phyloP scores from a whole-genome alignment of 2,888 invertebrate species.

The Macrosiphum euphorbiae region DNA sequence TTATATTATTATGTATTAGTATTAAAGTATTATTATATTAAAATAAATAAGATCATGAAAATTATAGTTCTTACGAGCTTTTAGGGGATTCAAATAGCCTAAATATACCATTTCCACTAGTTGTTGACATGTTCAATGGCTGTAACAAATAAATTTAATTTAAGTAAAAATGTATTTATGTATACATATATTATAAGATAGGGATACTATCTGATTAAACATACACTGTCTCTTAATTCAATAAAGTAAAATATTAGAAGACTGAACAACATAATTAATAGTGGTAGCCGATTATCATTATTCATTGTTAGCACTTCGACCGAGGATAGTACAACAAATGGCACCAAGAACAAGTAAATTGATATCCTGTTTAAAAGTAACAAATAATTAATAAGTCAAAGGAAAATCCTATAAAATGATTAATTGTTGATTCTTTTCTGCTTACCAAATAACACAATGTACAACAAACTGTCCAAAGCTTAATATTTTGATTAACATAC shows the following conservation, averaged over 20 bases:
- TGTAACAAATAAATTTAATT: constrained; percentile 16
- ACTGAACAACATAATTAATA: constrained; percentile 42
- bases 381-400: not conserved
- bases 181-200: not conserved
- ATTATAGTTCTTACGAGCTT: constrained; percentile 35
- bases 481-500: constrained; percentile 45
- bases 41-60: not conserved
- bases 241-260: constrained; percentile 56
- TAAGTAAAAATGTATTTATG: not conserved
- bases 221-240: constrained; percentile 61
- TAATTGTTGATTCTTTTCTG: not conserved
- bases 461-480: constrained; percentile 50
- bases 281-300: constrained; percentile 34
- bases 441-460: constrained; percentile 56
- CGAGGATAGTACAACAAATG: constrained; percentile 50
- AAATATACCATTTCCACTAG: constrained; percentile 58
- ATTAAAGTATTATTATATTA: not conserved
- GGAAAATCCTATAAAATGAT: not conserved
- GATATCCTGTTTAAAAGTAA: constrained; percentile 49
- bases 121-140: constrained; percentile 61
- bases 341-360: constrained; percentile 53
- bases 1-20: too few relatives aligned
- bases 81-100: constrained; percentile 52
- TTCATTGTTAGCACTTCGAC: constrained; percentile 39
- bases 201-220: not conserved